Evolutionary conservation across 30 jellyfish, hydroid and myxozoan genomes (phyloP), one percentile per base, ranked within the genome.

Genomic region (Chrysaora quinquecirrha): DNA sequence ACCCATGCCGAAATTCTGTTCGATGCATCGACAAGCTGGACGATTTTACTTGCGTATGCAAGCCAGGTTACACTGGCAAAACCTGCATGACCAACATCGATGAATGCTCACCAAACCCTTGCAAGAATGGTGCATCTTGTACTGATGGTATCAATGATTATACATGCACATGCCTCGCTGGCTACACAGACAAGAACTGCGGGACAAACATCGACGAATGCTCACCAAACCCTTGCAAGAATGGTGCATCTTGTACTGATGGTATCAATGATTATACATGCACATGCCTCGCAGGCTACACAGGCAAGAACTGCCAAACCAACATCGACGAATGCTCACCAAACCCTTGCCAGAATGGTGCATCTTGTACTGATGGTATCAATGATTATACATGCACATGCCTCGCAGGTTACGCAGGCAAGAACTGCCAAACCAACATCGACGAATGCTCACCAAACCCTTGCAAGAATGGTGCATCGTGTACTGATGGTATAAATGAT

Each of bases 61-160:
- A 27, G 43, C 88, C 96, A 3, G 96, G 96, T 25, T 87, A 67
- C 64, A 71, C 78, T 14, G 96, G 96, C 9, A 86, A 76, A 54
- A 62, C 58, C 24, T 86, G 96, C 64, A 31, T 4, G 75, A 65
- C 78, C 0, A 73, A 86, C 70, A 76, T 86, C 54, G 63, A 86
- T 23, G 96, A 86, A 66, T 87, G 96, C 38, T 70, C 76, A 0
- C 60, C 91, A 7, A 46, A 43, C 48, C 96, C 96, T 0, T 87
- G 96, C 75, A 18, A 34, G 64, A 69, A 87, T 38, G 49, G 58
- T 10, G 96, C 73, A 29, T n/a, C 49, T 11, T 88, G 96, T 48
- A 66, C 34, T 14, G 96, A 88, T 65, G 34, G 35, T 30, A 71
- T 88, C 73, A 88, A 88, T 34, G 35, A 52, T 9, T 88, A 63